A percentile compares a stretch with the other conserved stretches of the same genome.
phyloP scores from a whole-genome alignment of 2,113 vertebrate genomes.

The Lota lota region DNA sequence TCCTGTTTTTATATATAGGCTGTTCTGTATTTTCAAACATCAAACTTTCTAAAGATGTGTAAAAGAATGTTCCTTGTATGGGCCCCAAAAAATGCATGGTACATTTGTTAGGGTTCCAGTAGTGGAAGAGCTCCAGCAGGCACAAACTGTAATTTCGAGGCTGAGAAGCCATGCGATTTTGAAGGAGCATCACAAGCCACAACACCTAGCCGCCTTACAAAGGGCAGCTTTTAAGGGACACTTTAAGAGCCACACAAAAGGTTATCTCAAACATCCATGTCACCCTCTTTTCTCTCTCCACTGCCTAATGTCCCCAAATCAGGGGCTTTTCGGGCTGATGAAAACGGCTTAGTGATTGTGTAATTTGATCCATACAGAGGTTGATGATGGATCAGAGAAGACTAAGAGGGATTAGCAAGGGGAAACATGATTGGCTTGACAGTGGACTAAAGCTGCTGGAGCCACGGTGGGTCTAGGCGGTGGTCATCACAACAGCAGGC shows the following conservation, averaged over 20 bases:
- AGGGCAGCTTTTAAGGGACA: slow-evolving; percentile 29
- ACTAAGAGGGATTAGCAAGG: slow-evolving; percentile 55
- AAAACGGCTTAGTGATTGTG: slow-evolving; percentile 62
- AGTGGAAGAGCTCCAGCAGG: too few species aligned
- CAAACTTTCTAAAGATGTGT: too few species aligned
- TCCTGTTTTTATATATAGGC: too few species aligned
- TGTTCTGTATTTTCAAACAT: too few species aligned
- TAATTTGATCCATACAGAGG: slow-evolving; percentile 48
- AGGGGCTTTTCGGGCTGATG: slow-evolving; percentile 49
- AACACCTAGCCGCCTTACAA: slow-evolving; percentile 43
- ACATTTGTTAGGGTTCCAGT: too few species aligned
- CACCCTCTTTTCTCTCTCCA: slow-evolving; percentile 19
- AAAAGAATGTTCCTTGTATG: too few species aligned
- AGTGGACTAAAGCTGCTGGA: slow-evolving; percentile 30
- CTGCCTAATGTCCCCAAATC: slow-evolving; percentile 49
- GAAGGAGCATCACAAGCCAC: slow-evolving; percentile 3
- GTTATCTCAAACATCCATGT: slow-evolving; percentile 33
- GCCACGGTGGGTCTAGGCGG: not conserved
- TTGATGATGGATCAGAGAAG: slow-evolving; percentile 46
- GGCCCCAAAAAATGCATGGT: too few species aligned
- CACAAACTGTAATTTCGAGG: too few species aligned
- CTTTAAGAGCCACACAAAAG: slow-evolving; percentile 48
- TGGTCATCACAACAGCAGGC: not conserved
- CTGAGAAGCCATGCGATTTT: slow-evolving; percentile 30
- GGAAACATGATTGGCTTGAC: slow-evolving; percentile 50